Percentiles rank a stretch among this genome's conserved stretches.
phyloP scores from a whole-genome alignment of 2,888 invertebrate species.

The Penaeus monodon region DNA sequence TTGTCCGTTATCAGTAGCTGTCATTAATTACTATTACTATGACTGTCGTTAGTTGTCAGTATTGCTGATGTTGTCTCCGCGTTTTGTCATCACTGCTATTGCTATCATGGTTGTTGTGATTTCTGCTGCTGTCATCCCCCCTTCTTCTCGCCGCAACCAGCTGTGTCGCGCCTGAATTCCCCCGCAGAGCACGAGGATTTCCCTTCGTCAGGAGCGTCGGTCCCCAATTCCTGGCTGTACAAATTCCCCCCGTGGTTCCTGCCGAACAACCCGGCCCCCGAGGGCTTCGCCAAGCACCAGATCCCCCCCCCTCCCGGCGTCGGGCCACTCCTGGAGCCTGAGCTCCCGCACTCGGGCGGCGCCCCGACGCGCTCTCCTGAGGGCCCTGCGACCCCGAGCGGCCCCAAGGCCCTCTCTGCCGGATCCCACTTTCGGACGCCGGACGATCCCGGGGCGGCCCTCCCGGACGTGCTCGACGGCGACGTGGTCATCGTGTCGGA shows the following conservation, averaged over 20 bases:
- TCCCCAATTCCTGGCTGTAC: conserved; percentile 55
- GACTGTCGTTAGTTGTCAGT: not conserved
- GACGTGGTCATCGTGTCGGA: conserved; percentile 40
- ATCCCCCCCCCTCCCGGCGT: not conserved
- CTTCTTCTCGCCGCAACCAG: not conserved
- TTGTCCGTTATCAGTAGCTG: too few species aligned
- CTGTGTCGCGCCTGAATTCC: not conserved
- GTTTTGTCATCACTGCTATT: too few species aligned
- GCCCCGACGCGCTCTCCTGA: too few species aligned
- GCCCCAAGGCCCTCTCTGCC: too few species aligned
- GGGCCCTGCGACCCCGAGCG: too few species aligned
- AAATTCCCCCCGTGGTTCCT: conserved; percentile 58
- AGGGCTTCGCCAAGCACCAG: conserved; percentile 13
- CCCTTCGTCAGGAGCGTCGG: not conserved
- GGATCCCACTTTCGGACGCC: too few species aligned
- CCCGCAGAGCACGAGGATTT: not conserved
- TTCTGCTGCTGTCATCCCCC: not conserved
- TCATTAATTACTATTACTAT: not conserved
- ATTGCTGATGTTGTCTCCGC: not conserved
- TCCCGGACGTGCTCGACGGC: conserved; percentile 14
- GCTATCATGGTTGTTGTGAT: too few species aligned
- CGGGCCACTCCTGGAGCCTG: too few species aligned
- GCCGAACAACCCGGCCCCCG: conserved; percentile 48
- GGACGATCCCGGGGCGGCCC: not conserved
- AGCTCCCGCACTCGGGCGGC: not conserved